These are phyloP conservation scores for Ochropacha duplaris DNA, from an alignment of 2,888 invertebrate genomes.

Conservation along the genomic window DNA sequence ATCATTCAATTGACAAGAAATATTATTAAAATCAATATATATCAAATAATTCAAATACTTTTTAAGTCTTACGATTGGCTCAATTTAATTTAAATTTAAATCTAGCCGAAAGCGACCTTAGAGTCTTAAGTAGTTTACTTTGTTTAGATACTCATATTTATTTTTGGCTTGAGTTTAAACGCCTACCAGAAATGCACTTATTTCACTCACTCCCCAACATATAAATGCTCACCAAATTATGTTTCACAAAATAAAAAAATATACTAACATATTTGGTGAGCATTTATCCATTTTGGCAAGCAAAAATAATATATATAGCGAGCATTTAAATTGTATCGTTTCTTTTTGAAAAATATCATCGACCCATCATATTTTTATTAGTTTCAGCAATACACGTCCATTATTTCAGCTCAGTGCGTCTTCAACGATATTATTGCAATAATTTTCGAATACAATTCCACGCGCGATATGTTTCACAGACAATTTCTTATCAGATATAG, in stretches of 20 bases:
- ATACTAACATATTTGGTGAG: too few species aligned
- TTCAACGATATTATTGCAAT: background rate
- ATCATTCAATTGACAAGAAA: background rate
- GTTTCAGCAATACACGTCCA: background rate
- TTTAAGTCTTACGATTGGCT: background rate
- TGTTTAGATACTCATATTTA: background rate
- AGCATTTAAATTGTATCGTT: too few species aligned
- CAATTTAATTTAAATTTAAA: background rate
- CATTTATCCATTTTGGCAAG: too few species aligned
- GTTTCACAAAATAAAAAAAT: too few species aligned
- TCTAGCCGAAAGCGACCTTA: background rate
- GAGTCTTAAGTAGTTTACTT: background rate
- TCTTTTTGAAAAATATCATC: background rate
- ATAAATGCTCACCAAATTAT: too few species aligned
- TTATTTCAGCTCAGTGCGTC: background rate
- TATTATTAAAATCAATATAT: background rate
- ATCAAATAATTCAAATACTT: background rate
- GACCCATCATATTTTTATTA: background rate
- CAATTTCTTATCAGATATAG: background rate
- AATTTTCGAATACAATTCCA: background rate
- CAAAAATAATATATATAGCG: too few species aligned
- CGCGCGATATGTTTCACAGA: background rate
- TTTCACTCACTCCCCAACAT: too few species aligned
- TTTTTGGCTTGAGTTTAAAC: too few species aligned
- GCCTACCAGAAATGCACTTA: too few species aligned